Conservation (phyloP, 2,797 vertebrate species). For the Rhinatrema bivittatum region DNA sequence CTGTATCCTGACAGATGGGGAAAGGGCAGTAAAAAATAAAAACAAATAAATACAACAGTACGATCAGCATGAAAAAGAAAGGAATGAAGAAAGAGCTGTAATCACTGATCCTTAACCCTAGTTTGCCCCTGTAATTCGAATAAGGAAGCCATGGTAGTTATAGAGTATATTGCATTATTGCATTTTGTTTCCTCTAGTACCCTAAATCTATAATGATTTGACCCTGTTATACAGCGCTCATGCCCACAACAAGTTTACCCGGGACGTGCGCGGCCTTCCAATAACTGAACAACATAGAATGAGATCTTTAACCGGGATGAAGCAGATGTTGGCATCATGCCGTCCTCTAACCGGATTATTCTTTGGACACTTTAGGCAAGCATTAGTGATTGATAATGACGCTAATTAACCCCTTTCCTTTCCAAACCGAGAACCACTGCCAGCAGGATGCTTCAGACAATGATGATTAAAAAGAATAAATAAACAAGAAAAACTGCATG, state of each 20-base stretch:
- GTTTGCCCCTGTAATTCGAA: slow-evolving; percentile 49
- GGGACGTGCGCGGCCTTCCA: slow-evolving; percentile 35
- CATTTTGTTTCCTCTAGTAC: slow-evolving; percentile 33
- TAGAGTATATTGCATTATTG: too few species aligned
- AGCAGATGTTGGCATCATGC: slow-evolving; percentile 65
- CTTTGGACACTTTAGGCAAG: slow-evolving; percentile 64
- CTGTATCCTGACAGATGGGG: too few species aligned
- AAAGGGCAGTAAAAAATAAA: too few species aligned
- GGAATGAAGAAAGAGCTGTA: neutral
- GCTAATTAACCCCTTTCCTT: slow-evolving; percentile 63
- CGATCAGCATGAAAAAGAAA: too few species aligned
- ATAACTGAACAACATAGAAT: slow-evolving; percentile 36
- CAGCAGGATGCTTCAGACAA: slow-evolving; percentile 50
- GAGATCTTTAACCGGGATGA: slow-evolving; percentile 52
- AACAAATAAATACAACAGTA: too few species aligned
- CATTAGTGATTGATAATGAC: slow-evolving; percentile 70
- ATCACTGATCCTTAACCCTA: neutral
- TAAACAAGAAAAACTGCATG: too few species aligned
- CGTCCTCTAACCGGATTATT: slow-evolving; percentile 67
- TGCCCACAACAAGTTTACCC: slow-evolving; percentile 32
- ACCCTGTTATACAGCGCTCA: slow-evolving; percentile 49
- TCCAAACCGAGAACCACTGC: slow-evolving; percentile 43
- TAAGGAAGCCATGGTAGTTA: slow-evolving; percentile 42
- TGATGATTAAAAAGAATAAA: slow-evolving; percentile 29
- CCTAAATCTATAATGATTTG: slow-evolving; percentile 43